Evolutionary conservation across 2,888 invertebrate genomes (phyloP), one percentile per base, ranked within the genome.

Genomic region (Archips xylosteana): DNA sequence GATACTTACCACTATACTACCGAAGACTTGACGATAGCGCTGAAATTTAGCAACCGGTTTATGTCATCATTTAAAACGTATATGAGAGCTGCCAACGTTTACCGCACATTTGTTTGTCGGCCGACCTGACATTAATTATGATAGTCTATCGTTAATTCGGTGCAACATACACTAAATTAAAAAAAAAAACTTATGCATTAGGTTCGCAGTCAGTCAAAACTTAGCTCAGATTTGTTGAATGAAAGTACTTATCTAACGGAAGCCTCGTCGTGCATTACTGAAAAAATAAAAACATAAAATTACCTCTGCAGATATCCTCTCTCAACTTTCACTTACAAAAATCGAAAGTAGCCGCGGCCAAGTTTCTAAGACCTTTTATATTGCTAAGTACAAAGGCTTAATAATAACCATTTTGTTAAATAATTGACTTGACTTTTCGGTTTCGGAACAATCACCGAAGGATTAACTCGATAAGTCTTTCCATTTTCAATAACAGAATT

Each of bases 1-100:
- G 94, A 94, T 94, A 94, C 94, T 94, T 77, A 94, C 94, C 94
- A 94, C 94, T 95, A 94, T 94, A 94, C 94, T 94, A 94, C 94
- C 94, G 94, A 92, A 90, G 93, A 93, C 81, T 79, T 63, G 34
- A 3, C 0, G 0, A 0, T 2, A 2, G 1, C 0, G 0, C 2
- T 12, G 45, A 62, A 62, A 62, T 62, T 45, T 23, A 9, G 23
- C 23, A 12, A 62, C 32, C 3, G 12, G 3, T 57, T 57, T 57
- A 57, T 10, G 9, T 2, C 1, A 12, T 3, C 10, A 3, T 4
- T 13, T n/a, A 4, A 49, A 49, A 4, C n/a, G 4, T n/a, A 49
- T 5, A 3, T 6, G 39, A 23, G 23, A 23, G 23, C 23, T 23
- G 23, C 23, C 23, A 23, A 23, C 23, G 1, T 23, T 23, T 23